Evolutionary conservation across 1,140 invertebrate genomes (phyloP).

Genomic region (Triops longicaudatus): DNA sequence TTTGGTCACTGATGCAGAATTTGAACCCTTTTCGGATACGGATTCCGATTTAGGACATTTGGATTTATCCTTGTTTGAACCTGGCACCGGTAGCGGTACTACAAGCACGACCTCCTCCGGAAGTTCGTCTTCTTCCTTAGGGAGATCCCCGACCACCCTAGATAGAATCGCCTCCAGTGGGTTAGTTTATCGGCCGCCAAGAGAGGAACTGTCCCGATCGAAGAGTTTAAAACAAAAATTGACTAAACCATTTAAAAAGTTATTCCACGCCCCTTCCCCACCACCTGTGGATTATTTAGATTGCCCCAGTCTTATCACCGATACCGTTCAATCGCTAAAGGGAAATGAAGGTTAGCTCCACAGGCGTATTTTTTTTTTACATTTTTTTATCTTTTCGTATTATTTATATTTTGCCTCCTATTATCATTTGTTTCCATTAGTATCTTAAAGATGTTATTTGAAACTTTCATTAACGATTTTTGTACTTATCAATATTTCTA

Average conservation of each 20-base stretch:
- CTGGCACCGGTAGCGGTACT: conserved; percentile 36
- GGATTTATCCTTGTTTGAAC: conserved; percentile 57
- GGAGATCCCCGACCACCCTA: conserved; percentile 19
- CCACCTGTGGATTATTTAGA: conserved; percentile 25
- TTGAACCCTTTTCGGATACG: conserved; percentile 48
- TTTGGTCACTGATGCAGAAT: conserved; percentile 36
- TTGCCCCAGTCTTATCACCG: not conserved
- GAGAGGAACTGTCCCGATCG: not conserved
- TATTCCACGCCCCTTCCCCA: conserved; percentile 22
- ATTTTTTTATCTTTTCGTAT: not conserved
- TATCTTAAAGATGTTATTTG: no score
- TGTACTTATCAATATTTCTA: no score
- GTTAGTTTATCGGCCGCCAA: conserved; percentile 26
- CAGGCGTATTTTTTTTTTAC: not conserved
- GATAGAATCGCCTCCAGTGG: conserved; percentile 17
- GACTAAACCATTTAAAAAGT: conserved; percentile 25
- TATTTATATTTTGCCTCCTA: not conserved
- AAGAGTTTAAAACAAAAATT: conserved; percentile 23
- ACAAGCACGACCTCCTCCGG: not conserved
- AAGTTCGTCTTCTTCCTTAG: conserved; percentile 22
- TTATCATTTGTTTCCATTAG: no score
- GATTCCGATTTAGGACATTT: conserved; percentile 57
- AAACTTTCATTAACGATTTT: no score
- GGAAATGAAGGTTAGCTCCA: not conserved
- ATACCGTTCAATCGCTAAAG: not conserved